Evolutionary conservation across 2,888 invertebrate species (phyloP).

Genomic region (Drosophila demipolita): DNA sequence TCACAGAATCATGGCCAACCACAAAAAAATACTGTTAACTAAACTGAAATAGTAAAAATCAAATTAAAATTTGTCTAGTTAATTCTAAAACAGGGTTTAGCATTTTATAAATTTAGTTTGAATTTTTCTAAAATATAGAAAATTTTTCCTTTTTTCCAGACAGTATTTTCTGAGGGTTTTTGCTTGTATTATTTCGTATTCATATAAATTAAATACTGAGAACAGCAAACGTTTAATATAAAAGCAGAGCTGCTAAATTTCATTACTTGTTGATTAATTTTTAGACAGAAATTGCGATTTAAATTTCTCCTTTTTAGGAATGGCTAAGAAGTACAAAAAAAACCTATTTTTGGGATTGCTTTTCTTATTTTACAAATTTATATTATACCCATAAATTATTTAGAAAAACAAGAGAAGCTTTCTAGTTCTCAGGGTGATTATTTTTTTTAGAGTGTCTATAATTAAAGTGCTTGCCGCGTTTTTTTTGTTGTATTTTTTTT

Average conservation of each 20-base stretch:
- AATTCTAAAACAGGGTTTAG: not conserved
- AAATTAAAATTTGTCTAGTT: not conserved
- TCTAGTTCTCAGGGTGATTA: not conserved
- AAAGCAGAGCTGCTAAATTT: too few relatives aligned
- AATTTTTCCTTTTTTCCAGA: not conserved
- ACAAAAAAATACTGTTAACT: not conserved
- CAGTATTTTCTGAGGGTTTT: too few relatives aligned
- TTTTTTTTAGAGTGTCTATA: conserved; percentile 6
- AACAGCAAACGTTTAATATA: too few relatives aligned
- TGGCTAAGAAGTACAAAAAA: too few relatives aligned
- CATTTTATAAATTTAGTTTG: conserved; percentile 1
- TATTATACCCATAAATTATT: not conserved
- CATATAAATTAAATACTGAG: too few relatives aligned
- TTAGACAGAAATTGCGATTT: too few relatives aligned
- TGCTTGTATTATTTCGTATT: too few relatives aligned
- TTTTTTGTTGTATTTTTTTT: conserved; percentile 21
- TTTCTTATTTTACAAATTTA: too few relatives aligned
- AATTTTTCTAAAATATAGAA: not conserved
- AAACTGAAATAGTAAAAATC: not conserved
- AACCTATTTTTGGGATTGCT: too few relatives aligned
- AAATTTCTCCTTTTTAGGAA: too few relatives aligned
- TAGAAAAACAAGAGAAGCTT: not conserved
- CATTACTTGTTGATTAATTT: too few relatives aligned
- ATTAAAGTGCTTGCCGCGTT: conserved; percentile 61
- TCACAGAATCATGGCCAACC: conserved; percentile 19